A percentile compares a stretch with the other conserved stretches of the same genome.
These are phyloP conservation scores for Cantharis lateralis DNA, from an alignment of 2,888 invertebrate genomes.

Conservation along the genomic window DNA sequence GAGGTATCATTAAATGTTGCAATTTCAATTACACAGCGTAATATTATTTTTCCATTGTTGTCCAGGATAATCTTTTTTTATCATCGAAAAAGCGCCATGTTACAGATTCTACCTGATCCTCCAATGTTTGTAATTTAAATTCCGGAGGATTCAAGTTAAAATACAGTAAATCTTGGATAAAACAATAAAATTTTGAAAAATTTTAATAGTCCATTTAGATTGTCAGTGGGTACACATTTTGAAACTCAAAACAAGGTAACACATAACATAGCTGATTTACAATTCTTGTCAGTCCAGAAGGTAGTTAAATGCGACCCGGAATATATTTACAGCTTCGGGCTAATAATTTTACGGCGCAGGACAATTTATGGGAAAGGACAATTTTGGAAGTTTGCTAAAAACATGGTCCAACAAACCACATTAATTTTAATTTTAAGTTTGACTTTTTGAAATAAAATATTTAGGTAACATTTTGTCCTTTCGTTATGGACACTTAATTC, in stretches of 20 bases:
- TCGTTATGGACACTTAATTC: not conserved
- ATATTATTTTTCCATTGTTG: not conserved
- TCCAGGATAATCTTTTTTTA: not conserved
- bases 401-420: conserved; percentile 51
- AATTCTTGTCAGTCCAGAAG: conserved; percentile 30
- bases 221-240: conserved; percentile 1
- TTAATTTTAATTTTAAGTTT: conserved; percentile 42
- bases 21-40: not conserved
- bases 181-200: not conserved
- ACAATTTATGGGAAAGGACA: conserved; percentile 39
- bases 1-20: not conserved
- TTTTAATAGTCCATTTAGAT: not conserved
- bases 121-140: not conserved
- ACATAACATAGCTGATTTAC: conserved; percentile 32
- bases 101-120: not conserved
- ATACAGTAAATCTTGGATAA: not conserved
- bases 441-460: not conserved
- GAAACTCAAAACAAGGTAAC: conserved; percentile 10
- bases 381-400: conserved; percentile 47
- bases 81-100: not conserved
- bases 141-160: not conserved
- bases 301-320: conserved; percentile 32
- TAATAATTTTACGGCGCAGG: conserved; percentile 44
- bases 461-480: not conserved
- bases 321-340: conserved; percentile 43